These are phyloP conservation scores for Columba janthina DNA, from an alignment of 2,113 vertebrate genomes.

Conservation along the genomic window DNA sequence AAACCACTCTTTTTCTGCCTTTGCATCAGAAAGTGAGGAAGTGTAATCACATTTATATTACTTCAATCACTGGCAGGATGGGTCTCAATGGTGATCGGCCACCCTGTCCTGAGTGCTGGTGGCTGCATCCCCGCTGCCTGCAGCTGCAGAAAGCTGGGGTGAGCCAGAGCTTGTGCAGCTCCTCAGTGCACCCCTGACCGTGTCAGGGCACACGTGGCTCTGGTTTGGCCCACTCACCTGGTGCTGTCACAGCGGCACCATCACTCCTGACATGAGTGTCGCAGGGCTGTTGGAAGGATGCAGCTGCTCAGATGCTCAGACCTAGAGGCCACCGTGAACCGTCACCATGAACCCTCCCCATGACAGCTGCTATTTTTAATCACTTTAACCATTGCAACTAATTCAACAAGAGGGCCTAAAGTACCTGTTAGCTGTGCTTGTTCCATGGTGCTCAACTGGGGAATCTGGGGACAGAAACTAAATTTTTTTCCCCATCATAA, in stretches of 20 bases:
- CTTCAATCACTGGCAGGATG: background rate
- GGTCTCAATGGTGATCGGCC: background rate
- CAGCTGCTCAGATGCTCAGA: background rate
- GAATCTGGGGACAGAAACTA: background rate
- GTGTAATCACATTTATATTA: background rate
- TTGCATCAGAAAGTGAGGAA: background rate
- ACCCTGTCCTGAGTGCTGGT: rapidly evolving
- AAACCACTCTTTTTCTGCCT: background rate
- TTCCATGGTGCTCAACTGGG: background rate
- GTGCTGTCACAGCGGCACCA: background rate
- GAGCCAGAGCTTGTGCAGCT: background rate
- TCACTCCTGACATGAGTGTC: rapidly evolving
- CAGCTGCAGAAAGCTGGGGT: background rate
- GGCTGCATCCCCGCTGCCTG: background rate
- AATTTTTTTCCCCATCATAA: background rate
- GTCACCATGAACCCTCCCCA: background rate
- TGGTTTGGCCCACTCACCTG: background rate
- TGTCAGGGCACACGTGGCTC: background rate
- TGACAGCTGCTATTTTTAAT: background rate
- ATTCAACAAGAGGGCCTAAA: background rate
- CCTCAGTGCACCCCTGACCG: background rate
- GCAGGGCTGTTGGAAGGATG: background rate
- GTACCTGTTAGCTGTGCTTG: background rate
- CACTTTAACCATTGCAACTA: background rate
- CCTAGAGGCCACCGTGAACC: background rate